phyloP scores from a whole-genome alignment of 1,140 invertebrate species.

The Penaeus japonicus region DNA sequence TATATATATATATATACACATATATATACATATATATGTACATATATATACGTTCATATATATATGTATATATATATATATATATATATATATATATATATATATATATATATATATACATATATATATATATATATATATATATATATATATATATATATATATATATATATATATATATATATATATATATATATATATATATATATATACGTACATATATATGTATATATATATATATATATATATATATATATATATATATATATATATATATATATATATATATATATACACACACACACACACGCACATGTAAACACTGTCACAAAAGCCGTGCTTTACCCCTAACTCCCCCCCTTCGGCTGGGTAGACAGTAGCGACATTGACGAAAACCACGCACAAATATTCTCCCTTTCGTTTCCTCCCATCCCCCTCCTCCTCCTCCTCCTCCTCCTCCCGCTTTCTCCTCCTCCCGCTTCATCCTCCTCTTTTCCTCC shows the following conservation, averaged over 20 bases:
- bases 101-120: background rate
- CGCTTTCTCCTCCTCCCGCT: too few relatives aligned
- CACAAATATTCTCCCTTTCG: too few relatives aligned
- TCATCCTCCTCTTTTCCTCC: too few relatives aligned
- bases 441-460: too few relatives aligned
- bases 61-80: constrained; percentile 9
- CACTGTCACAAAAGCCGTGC: too few relatives aligned
- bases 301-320: background rate
- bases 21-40: background rate
- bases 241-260: background rate
- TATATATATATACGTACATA: background rate
- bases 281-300: background rate
- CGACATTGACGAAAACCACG: too few relatives aligned
- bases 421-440: too few relatives aligned
- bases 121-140: background rate
- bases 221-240: background rate
- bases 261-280: background rate
- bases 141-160: background rate
- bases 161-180: background rate
- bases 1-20: constrained; percentile 13
- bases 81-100: constrained; percentile 9
- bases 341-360: too few relatives aligned
- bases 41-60: background rate
- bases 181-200: background rate
- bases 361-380: too few relatives aligned